Percentiles rank a stretch among this genome's conserved stretches.
Conservation (phyloP, 1,140 invertebrate genomes). For the Aphidius ervi region DNA sequence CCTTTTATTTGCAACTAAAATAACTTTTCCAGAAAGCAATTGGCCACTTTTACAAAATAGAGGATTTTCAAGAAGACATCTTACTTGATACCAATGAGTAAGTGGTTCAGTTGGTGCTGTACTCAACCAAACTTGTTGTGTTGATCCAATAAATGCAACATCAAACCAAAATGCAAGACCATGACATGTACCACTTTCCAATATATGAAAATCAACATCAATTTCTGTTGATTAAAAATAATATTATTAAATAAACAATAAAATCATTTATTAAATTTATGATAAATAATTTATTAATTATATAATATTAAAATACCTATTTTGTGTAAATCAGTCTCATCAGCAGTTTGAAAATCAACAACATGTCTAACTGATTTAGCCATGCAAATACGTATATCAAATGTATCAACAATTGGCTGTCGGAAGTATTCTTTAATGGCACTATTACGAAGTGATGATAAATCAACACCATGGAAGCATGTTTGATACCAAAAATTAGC, state of each 20-base stretch:
- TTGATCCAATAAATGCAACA: slow-evolving; percentile 93
- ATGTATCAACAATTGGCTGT: slow-evolving; percentile 98
- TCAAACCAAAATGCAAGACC: slow-evolving; percentile 99
- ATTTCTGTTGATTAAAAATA: slow-evolving; percentile 62
- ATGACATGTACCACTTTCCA: slow-evolving; percentile 92
- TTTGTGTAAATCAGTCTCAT: slow-evolving; percentile 91
- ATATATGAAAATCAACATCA: slow-evolving; percentile 88
- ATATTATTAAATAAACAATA: slow-evolving; percentile 3
- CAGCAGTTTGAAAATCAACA: slow-evolving; percentile 91
- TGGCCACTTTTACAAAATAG: slow-evolving; percentile 95
- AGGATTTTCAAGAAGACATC: slow-evolving; percentile 90
- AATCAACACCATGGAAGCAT: slow-evolving; percentile 96
- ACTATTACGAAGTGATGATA: slow-evolving; percentile 82
- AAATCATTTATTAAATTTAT: too few relatives aligned
- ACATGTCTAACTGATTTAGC: slow-evolving; percentile 90
- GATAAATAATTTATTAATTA: slow-evolving; percentile 9
- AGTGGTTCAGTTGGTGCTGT: slow-evolving; percentile 97
- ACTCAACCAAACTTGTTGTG: slow-evolving; percentile 93
- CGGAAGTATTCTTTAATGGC: slow-evolving; percentile 97
- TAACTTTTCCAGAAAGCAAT: slow-evolving; percentile 79
- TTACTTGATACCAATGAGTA: slow-evolving; percentile 99
- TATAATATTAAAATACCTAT: slow-evolving; percentile 64
- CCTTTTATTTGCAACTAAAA: slow-evolving; percentile 90
- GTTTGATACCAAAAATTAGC: slow-evolving; percentile 99
- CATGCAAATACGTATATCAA: slow-evolving; percentile 96